phyloP scores from a whole-genome alignment of 92 coral and sea anemone genomes.

The Nematostella vectensis region DNA sequence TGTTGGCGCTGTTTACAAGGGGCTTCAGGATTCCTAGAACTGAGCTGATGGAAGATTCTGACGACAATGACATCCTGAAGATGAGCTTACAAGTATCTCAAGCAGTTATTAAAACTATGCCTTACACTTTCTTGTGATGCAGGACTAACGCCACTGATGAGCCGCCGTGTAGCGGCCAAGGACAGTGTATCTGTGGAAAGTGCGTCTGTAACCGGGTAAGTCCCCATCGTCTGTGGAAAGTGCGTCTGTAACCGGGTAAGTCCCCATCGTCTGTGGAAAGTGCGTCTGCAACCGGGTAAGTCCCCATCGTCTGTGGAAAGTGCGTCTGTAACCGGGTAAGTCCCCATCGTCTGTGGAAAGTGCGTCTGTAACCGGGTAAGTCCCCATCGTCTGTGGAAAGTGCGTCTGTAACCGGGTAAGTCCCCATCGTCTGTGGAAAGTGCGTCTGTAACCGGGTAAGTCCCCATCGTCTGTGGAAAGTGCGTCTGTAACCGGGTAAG shows the following conservation, averaged over 20 bases:
- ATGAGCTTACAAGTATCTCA: no score
- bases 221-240: conserved; percentile 47
- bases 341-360: conserved; percentile 46
- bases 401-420: conserved; percentile 70
- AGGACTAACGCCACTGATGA: conserved; percentile 68
- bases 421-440: conserved; percentile 46
- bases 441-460: conserved; percentile 70
- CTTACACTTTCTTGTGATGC: no score
- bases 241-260: conserved; percentile 72
- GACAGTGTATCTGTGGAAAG: conserved; percentile 83
- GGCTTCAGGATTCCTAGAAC: no score
- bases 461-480: conserved; percentile 46
- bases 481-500: conserved; percentile 70
- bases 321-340: conserved; percentile 72
- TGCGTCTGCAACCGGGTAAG: conserved; percentile 72
- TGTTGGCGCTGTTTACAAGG: no score
- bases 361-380: conserved; percentile 70
- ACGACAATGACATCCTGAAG: no score
- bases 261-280: conserved; percentile 47
- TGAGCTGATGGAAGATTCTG: no score
- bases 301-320: conserved; percentile 47
- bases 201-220: conserved; percentile 72
- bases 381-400: conserved; percentile 46
- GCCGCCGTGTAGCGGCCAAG: conserved; percentile 67
- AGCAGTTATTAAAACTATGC: no score